Evolutionary conservation across 2,888 invertebrate genomes (phyloP), one percentile per base, ranked within the genome.

Genomic region (Dastarcus helophoroides): DNA sequence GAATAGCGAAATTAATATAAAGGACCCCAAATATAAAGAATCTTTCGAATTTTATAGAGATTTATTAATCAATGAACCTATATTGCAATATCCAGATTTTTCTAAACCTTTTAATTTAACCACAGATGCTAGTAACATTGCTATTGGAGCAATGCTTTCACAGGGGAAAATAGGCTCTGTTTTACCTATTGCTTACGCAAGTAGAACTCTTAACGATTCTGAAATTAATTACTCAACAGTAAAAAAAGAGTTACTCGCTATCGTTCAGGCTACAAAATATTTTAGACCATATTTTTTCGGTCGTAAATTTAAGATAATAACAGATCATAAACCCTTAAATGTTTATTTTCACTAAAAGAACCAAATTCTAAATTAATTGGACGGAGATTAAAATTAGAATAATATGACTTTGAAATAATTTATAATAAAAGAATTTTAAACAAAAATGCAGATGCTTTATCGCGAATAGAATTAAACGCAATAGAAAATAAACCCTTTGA

Each of bases 161-260:
- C 42, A 43, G 36, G 39, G 35, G 3, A 10, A 27, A 9, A 36
- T 39, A 7, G 36, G 35, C 3, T 21, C 16, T 8, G 36, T 38
- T 16, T 10, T 17, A 28, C 40, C 44, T 7, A 22, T 43, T 14
- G 35, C 37, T 13, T 44, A 37, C 25, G 40, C 39, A 2, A 38
- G 40, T 3, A 17, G 40, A 28, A 42, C 19, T 7, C 19, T 17
- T 7, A 17, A 17, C 19, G 19, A 17, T 6, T 17, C n/a, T n/a
- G n/a, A n/a, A n/a, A n/a, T n/a, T n/a, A n/a, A n/a, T n/a, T n/a
- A n/a, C n/a, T n/a, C n/a, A n/a, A n/a, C n/a, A n/a, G n/a, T n/a
- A n/a, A n/a, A n/a, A n/a, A n/a, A n/a, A n/a, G n/a, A n/a, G n/a
- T n/a, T n/a, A n/a, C n/a, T n/a, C n/a, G n/a, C n/a, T n/a, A n/a